phyloP scores from a whole-genome alignment of 2,888 invertebrate species.

The Leucozona laternaria region DNA sequence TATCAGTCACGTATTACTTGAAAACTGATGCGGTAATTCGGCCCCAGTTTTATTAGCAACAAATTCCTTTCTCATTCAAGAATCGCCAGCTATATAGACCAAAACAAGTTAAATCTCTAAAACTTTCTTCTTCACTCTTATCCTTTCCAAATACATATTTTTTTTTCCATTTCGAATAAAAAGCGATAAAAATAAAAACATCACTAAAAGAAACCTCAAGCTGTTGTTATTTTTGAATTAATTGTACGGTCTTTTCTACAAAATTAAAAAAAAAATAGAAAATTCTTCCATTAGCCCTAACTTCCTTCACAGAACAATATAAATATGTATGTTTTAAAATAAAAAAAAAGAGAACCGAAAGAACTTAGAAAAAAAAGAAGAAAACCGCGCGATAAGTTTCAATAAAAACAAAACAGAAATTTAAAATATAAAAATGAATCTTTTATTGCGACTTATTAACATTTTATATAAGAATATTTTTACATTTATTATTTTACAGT shows the following conservation, averaged over 20 bases:
- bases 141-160: not conserved
- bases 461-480: slow-evolving; percentile 74
- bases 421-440: slow-evolving; percentile 17
- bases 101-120: not conserved
- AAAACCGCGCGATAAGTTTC: slow-evolving; percentile 45
- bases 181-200: slow-evolving; percentile 43
- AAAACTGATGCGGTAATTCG: too few relatives aligned
- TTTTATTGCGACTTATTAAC: slow-evolving; percentile 69
- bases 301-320: not conserved
- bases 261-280: not conserved
- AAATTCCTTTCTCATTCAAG: slow-evolving; percentile 38
- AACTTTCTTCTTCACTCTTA: not conserved
- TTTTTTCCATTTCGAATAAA: slow-evolving; percentile 1
- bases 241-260: slow-evolving; percentile 19
- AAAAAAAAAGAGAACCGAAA: slow-evolving; percentile 24
- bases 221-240: slow-evolving; percentile 30
- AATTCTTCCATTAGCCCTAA: not conserved
- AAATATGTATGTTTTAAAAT: slow-evolving; percentile 14
- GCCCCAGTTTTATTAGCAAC: not conserved
- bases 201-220: slow-evolving; percentile 36
- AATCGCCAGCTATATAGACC: not conserved
- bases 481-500: slow-evolving; percentile 75
- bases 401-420: slow-evolving; percentile 23
- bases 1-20: too few relatives aligned
- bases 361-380: slow-evolving; percentile 23